Evolutionary conservation across 2,888 invertebrate genomes (phyloP).

Genomic region (Lithophane leautieri): DNA sequence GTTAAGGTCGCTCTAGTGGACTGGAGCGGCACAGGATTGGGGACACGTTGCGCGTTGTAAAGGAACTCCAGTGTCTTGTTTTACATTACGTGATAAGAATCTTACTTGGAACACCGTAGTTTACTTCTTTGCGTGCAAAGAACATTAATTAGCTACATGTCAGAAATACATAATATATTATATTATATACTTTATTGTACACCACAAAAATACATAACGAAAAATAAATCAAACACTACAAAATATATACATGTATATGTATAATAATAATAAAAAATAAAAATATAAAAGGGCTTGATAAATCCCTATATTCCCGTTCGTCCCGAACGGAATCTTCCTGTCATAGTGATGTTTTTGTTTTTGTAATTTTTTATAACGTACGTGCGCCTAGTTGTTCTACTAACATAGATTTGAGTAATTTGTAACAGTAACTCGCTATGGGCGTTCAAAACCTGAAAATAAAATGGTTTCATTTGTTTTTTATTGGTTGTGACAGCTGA

Average conservation of each 20-base stretch:
- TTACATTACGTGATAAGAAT: neutral
- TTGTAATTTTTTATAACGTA: neutral
- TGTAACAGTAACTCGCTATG: neutral
- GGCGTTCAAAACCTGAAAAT: neutral
- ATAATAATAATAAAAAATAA: too few relatives aligned
- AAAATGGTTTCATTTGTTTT: neutral
- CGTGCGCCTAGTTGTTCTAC: neutral
- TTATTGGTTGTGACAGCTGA: neutral
- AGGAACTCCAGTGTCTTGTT: neutral
- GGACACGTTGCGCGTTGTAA: neutral
- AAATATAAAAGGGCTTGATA: too few relatives aligned
- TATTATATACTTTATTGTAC: too few relatives aligned
- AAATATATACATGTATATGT: too few relatives aligned
- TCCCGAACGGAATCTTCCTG: too few relatives aligned
- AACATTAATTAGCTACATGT: neutral
- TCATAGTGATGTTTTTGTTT: neutral
- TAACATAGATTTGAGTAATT: neutral
- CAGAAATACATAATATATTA: too few relatives aligned
- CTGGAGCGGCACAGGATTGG: slow-evolving; percentile 5
- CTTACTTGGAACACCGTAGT: neutral
- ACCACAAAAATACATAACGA: too few relatives aligned
- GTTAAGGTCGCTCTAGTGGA: slow-evolving; percentile 44
- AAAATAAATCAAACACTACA: too few relatives aligned
- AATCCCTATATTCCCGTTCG: too few relatives aligned
- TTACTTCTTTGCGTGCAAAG: neutral